phyloP scores from a whole-genome alignment of 2,888 invertebrate species.

The Stenodema calcarata region DNA sequence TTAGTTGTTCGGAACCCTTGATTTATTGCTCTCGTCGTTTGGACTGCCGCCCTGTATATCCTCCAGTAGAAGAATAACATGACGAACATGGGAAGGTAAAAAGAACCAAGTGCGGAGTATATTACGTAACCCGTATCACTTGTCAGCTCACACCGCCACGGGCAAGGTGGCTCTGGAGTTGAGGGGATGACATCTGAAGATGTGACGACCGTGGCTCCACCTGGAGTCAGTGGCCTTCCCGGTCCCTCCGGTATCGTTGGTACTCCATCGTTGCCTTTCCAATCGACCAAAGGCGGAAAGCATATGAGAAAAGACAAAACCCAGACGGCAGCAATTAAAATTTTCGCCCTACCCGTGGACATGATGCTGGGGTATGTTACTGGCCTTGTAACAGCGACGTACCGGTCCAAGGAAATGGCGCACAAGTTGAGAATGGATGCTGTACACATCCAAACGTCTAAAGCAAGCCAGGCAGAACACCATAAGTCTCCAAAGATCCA shows the following conservation, averaged over 20 bases:
- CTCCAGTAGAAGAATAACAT: conserved; percentile 98
- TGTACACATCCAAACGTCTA: conserved; percentile 99
- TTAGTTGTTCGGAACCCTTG: conserved; percentile 89
- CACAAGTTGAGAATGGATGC: conserved; percentile 95
- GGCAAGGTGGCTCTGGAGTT: conserved; percentile 55
- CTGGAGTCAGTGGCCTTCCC: conserved; percentile 51
- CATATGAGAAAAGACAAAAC: conserved; percentile 94
- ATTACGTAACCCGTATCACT: conserved; percentile 95
- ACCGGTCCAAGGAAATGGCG: conserved; percentile 92
- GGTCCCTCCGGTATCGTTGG: conserved; percentile 40
- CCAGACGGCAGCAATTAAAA: conserved; percentile 92
- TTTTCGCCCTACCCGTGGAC: conserved; percentile 83
- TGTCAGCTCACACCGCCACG: conserved; percentile 67
- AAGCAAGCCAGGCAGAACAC: conserved; percentile 96
- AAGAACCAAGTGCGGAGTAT: conserved; percentile 96
- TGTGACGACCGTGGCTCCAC: conserved; percentile 43
- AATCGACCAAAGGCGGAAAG: conserved; percentile 93
- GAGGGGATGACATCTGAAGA: conserved; percentile 24
- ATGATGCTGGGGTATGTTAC: conserved; percentile 92
- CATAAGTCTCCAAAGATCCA: conserved; percentile 97
- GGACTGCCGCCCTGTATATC: conserved; percentile 92
- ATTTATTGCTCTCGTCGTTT: conserved; percentile 90
- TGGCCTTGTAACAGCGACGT: conserved; percentile 95
- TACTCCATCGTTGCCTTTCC: conserved; percentile 71
- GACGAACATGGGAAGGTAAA: conserved; percentile 96